Percentiles rank a stretch among this genome's conserved stretches.
Conservation (phyloP, 2,888 invertebrate species). For the Lasioglossum morio region DNA sequence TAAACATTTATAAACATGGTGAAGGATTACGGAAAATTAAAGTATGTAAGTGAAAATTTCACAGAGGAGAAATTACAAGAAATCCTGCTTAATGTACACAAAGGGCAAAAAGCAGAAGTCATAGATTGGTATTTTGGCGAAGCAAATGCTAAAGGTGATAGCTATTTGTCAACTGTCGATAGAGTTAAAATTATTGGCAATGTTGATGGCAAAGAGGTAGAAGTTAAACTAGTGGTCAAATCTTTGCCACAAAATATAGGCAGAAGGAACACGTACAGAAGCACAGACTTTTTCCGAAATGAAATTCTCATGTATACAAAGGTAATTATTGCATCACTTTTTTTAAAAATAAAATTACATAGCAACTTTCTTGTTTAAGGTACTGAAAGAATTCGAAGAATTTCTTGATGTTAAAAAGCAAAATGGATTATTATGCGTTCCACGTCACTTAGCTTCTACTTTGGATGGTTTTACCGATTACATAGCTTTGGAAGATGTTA, state of each 20-base stretch:
- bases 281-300: slow-evolving; percentile 89
- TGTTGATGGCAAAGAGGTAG: slow-evolving; percentile 77
- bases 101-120: slow-evolving; percentile 78
- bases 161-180: slow-evolving; percentile 89
- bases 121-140: slow-evolving; percentile 84
- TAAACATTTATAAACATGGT: neutral
- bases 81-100: slow-evolving; percentile 81
- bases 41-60: slow-evolving; percentile 79
- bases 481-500: slow-evolving; percentile 84
- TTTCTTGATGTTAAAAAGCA: slow-evolving; percentile 75
- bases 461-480: slow-evolving; percentile 84
- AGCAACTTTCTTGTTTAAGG: slow-evolving; percentile 63
- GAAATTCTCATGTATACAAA: slow-evolving; percentile 88
- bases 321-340: slow-evolving; percentile 60
- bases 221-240: slow-evolving; percentile 88
- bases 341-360: neutral
- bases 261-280: slow-evolving; percentile 88
- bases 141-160: slow-evolving; percentile 88
- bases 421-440: slow-evolving; percentile 70
- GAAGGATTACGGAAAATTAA: slow-evolving; percentile 58
- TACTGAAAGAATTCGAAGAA: slow-evolving; percentile 76
- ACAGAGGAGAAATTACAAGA: slow-evolving; percentile 83
- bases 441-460: slow-evolving; percentile 79
- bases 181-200: slow-evolving; percentile 87
- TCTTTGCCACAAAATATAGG: slow-evolving; percentile 88